A percentile compares a stretch with the other conserved stretches of the same genome.
Evolutionary conservation across 2,888 invertebrate species (phyloP).

Genomic region (Tigriopus californicus): DNA sequence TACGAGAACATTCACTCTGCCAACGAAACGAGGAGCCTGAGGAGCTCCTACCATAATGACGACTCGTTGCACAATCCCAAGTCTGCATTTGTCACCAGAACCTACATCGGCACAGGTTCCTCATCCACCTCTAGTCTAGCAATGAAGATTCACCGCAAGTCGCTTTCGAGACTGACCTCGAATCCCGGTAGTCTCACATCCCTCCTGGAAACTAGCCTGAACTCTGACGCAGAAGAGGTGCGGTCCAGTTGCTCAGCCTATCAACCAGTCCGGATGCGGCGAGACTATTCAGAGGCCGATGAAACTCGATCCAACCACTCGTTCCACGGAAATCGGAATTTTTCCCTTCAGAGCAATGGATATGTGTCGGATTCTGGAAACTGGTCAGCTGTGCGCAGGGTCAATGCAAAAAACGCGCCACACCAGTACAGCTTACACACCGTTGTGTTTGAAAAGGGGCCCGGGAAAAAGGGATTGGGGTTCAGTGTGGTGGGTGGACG

Average conservation of each 20-base stretch:
- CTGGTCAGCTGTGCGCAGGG: too few species aligned
- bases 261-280: background rate
- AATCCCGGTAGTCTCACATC: background rate
- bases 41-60: background rate
- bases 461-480: slow-evolving; percentile 29
- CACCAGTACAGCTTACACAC: slow-evolving; percentile 19
- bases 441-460: slow-evolving; percentile 27
- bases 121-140: background rate
- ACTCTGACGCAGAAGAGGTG: slow-evolving; percentile 8
- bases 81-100: slow-evolving; percentile 1
- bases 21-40: background rate
- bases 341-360: too few species aligned
- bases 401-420: too few species aligned
- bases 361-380: too few species aligned
- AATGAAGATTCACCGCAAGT: background rate
- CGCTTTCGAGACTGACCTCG: background rate
- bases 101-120: background rate
- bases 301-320: too few species aligned
- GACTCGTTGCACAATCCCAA: background rate
- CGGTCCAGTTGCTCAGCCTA: slow-evolving; percentile 6
- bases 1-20: background rate
- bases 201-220: slow-evolving; percentile 5
- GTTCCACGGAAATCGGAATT: too few species aligned
- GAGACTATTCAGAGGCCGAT: too few species aligned
- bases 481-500: slow-evolving; percentile 33